phyloP scores from a whole-genome alignment of 2,797 vertebrate species.

The Loris lydekkerianus region DNA sequence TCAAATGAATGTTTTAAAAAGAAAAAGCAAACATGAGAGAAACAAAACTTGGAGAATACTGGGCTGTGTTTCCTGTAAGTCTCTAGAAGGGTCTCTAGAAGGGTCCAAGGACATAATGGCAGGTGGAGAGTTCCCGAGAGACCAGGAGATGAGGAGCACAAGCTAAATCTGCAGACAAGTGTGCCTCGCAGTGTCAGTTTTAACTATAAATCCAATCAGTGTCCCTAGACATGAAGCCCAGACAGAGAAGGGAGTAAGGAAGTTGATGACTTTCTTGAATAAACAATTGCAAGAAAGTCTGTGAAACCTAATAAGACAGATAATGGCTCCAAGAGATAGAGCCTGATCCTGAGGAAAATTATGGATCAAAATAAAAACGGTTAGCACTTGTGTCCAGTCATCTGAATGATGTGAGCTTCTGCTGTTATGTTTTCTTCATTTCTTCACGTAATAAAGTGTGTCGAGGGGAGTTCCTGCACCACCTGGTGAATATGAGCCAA shows the following conservation, averaged over 20 bases:
- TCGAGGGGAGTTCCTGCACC: neutral
- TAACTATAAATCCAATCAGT: neutral
- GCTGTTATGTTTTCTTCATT: neutral
- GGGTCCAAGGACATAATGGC: neutral
- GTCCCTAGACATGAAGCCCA: neutral
- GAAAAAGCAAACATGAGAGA: neutral
- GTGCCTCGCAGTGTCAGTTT: neutral
- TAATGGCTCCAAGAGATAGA: neutral
- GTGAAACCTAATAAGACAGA: neutral
- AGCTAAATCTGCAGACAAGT: neutral
- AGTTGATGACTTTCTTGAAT: neutral
- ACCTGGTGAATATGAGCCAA: neutral
- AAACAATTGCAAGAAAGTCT: neutral
- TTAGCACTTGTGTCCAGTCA: neutral
- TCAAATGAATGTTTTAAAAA: neutral
- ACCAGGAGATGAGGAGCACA: accelerated
- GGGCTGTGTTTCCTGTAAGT: neutral
- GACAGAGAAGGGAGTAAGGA: neutral
- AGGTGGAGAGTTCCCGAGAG: neutral
- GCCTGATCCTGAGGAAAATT: neutral
- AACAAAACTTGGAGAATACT: neutral
- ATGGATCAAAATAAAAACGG: neutral
- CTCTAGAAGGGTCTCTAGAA: neutral
- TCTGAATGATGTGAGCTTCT: neutral
- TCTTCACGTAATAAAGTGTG: neutral